Percentiles rank a stretch among this genome's conserved stretches.
Conservation (phyloP, 2,888 invertebrate species). For the Diarsia dahlii region DNA sequence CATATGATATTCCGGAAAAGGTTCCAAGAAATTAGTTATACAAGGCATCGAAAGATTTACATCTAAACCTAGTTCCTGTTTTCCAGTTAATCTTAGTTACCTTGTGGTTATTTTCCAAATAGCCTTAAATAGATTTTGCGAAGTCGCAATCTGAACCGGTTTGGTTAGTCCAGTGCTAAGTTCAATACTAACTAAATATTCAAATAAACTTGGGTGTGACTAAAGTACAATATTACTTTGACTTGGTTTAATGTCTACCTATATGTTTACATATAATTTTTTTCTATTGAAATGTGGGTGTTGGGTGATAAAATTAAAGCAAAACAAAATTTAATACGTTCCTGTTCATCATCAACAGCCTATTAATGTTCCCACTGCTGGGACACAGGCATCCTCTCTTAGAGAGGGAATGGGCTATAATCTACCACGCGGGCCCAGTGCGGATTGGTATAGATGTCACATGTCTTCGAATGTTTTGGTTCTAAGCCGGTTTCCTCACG, state of each 20-base stretch:
- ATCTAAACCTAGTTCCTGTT: slow-evolving; percentile 46
- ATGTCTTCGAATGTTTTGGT: no score
- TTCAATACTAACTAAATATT: not conserved
- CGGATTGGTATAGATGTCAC: no score
- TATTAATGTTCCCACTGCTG: no score
- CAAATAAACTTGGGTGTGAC: not conserved
- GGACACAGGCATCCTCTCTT: no score
- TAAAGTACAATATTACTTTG: not conserved
- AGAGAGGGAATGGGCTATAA: no score
- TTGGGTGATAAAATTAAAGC: no score
- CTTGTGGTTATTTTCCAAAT: slow-evolving; percentile 39
- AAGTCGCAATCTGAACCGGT: slow-evolving; percentile 19
- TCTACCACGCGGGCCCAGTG: no score
- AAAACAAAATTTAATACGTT: no score
- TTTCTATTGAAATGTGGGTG: no score
- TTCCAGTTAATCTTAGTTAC: slow-evolving; percentile 27
- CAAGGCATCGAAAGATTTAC: slow-evolving; percentile 33
- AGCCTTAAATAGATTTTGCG: not conserved
- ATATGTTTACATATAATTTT: no score
- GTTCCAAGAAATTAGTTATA: slow-evolving; percentile 36
- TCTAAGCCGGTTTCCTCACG: no score
- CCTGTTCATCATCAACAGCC: no score
- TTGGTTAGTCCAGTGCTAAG: not conserved
- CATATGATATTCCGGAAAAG: slow-evolving; percentile 32
- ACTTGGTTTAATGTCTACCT: not conserved